Evolutionary conservation across 1,140 invertebrate genomes (phyloP).

Genomic region (Samia ricini): DNA sequence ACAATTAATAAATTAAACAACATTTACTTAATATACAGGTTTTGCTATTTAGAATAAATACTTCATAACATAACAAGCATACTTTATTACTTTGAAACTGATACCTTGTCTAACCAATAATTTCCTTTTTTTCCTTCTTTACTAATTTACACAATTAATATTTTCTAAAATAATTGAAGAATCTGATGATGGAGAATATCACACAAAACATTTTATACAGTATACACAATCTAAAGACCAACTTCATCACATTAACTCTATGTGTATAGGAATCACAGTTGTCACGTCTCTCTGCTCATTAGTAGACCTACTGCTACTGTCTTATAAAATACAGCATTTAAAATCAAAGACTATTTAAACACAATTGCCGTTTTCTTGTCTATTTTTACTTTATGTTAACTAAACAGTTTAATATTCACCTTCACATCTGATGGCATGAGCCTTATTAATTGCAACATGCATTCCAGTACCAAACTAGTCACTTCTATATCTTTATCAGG

Average conservation of each 20-base stretch:
- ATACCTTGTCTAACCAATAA: too few species aligned
- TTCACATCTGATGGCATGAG: conserved; percentile 39
- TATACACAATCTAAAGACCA: neutral
- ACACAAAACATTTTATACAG: too few species aligned
- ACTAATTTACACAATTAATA: too few species aligned
- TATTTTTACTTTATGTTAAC: neutral
- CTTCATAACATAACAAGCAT: neutral
- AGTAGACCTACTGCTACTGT: too few species aligned
- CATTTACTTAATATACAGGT: neutral
- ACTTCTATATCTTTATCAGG: conserved; percentile 48
- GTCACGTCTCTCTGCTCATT: neutral
- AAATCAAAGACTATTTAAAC: neutral
- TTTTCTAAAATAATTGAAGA: too few species aligned
- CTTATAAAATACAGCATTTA: neutral
- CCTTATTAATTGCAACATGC: conserved; percentile 37
- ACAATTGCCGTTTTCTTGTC: neutral
- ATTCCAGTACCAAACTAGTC: conserved; percentile 39
- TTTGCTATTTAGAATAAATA: neutral
- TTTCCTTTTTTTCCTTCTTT: too few species aligned
- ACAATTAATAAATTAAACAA: neutral
- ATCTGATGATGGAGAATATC: too few species aligned
- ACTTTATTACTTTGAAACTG: neutral
- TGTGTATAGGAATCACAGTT: neutral
- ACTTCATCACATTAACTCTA: neutral
- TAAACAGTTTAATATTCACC: conserved; percentile 25